Evolutionary conservation across 2,888 invertebrate species (phyloP).

Genomic region (Limnephilus lunatus): DNA sequence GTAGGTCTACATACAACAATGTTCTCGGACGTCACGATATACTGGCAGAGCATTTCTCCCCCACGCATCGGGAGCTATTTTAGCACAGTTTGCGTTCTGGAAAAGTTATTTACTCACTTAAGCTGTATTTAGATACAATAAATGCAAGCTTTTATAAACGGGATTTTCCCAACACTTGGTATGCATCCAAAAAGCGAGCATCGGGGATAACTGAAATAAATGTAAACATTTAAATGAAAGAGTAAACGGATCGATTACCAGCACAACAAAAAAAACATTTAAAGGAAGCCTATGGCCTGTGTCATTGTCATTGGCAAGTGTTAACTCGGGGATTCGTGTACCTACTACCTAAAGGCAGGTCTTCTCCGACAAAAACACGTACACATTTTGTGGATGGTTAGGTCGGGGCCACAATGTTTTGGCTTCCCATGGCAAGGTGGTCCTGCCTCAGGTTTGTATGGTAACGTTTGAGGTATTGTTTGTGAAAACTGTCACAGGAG

Average conservation of each 20-base stretch:
- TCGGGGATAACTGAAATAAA: background rate
- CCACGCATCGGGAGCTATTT: conserved; percentile 58
- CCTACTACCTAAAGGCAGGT: too few species aligned
- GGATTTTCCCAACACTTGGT: conserved; percentile 55
- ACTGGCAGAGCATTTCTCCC: conserved; percentile 49
- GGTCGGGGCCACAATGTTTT: too few species aligned
- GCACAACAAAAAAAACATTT: background rate
- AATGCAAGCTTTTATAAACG: conserved; percentile 45
- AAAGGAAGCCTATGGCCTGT: background rate
- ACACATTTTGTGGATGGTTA: too few species aligned
- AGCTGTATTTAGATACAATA: conserved; percentile 52
- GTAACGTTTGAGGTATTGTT: too few species aligned
- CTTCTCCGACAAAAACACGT: too few species aligned
- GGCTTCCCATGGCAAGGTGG: too few species aligned
- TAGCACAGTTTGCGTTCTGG: conserved; percentile 57
- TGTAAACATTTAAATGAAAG: background rate
- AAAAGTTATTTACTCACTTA: conserved; percentile 60
- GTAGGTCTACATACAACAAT: conserved; percentile 14
- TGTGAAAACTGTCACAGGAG: too few species aligned
- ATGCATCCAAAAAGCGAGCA: conserved; percentile 41
- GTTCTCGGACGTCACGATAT: conserved; percentile 20
- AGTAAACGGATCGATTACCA: conserved; percentile 26
- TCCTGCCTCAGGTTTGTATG: too few species aligned
- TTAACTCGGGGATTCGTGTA: background rate
- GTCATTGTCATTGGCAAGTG: background rate